Percentiles rank a stretch among this genome's conserved stretches.
Conservation (phyloP, 1,140 invertebrate species). For the Pollicipes pollicipes region DNA sequence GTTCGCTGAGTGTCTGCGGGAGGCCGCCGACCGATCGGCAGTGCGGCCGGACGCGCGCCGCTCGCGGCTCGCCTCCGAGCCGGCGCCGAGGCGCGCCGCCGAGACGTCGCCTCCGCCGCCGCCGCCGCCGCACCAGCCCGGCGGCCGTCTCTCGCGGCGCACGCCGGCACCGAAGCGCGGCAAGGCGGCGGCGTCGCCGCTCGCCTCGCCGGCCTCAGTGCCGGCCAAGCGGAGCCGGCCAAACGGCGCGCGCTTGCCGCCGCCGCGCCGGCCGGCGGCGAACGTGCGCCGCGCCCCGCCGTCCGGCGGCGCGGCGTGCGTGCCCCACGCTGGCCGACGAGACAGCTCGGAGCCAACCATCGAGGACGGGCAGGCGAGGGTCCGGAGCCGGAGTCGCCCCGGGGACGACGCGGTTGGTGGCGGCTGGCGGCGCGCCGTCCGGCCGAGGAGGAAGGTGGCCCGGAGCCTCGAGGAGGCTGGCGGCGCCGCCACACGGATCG, state of each 20-base stretch:
- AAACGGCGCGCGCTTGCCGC: too few species aligned
- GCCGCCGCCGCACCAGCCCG: too few species aligned
- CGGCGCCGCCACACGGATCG: too few species aligned
- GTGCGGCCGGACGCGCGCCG: neutral
- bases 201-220: neutral
- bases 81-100: neutral
- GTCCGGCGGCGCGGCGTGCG: too few species aligned
- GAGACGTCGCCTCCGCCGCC: too few species aligned
- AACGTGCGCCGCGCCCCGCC: neutral
- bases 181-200: neutral
- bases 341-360: neutral
- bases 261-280: too few species aligned
- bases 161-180: too few species aligned
- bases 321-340: neutral
- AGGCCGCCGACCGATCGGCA: neutral
- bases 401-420: too few species aligned
- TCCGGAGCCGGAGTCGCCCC: too few species aligned
- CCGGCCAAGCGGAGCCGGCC: neutral
- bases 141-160: neutral
- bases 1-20: neutral
- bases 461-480: neutral
- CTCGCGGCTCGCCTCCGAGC: neutral
- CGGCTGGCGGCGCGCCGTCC: too few species aligned
- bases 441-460: too few species aligned
- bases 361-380: too few species aligned